Percentiles rank a stretch among this genome's conserved stretches.
Conservation (phyloP, 2,113 vertebrate genomes). For the Myotis lucifugus region DNA sequence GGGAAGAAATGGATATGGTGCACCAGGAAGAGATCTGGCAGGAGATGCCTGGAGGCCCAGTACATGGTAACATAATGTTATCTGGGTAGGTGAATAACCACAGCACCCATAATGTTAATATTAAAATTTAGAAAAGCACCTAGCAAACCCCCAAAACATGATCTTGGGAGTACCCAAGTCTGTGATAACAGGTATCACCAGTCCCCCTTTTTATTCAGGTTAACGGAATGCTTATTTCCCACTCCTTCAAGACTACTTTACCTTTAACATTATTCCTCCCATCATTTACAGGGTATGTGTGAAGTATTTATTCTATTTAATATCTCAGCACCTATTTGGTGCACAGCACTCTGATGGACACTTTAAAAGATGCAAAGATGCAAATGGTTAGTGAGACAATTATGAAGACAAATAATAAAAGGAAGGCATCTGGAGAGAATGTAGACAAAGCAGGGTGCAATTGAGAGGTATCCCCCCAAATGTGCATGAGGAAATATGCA, state of each 20-base stretch:
- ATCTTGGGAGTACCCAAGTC: not conserved
- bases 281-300: not conserved
- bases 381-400: not conserved
- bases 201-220: not conserved
- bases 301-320: not conserved
- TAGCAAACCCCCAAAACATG: not conserved
- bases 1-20: not conserved
- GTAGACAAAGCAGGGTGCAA: not conserved
- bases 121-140: conserved; percentile 31
- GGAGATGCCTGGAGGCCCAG: not conserved
- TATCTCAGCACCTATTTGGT: not conserved
- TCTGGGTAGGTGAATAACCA: not conserved
- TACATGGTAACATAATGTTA: not conserved
- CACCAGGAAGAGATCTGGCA: not conserved
- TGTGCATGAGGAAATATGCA: not conserved
- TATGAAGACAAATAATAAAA: not conserved
- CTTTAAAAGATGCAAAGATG: not conserved
- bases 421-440: not conserved
- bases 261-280: not conserved
- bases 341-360: not conserved
- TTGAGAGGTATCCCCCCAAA: not conserved
- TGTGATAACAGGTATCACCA: not conserved
- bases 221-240: not conserved
- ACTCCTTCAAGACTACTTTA: not conserved
- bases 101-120: not conserved